Percentiles rank a stretch among this genome's conserved stretches.
These are phyloP conservation scores for Antigone vipio DNA, from an alignment of 2,113 vertebrate genomes.

Conservation along the genomic window DNA sequence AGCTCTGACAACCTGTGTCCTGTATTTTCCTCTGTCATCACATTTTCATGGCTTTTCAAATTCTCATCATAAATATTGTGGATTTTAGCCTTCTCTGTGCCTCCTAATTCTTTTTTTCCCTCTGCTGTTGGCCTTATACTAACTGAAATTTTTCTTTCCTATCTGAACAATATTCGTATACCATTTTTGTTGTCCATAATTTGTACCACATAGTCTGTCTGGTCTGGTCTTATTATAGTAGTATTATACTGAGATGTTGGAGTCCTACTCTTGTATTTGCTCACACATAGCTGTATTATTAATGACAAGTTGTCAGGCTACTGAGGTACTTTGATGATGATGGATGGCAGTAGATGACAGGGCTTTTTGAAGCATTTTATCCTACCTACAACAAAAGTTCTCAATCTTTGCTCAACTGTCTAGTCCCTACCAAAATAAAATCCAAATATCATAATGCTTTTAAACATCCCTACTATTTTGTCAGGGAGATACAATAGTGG, in stretches of 20 bases:
- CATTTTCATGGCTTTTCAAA: background rate
- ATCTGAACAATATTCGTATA: background rate
- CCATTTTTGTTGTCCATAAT: background rate
- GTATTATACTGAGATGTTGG: background rate
- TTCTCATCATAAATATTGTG: background rate
- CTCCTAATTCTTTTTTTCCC: background rate
- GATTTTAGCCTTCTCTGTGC: background rate
- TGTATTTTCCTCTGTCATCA: background rate
- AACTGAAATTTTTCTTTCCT: background rate
- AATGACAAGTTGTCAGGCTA: background rate
- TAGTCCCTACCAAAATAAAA: background rate
- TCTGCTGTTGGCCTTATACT: background rate
- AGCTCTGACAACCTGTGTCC: background rate
- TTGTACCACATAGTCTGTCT: background rate
- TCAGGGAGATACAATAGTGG: background rate
- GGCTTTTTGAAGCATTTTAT: background rate
- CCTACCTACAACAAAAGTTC: background rate
- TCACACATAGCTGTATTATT: background rate
- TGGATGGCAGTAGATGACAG: background rate
- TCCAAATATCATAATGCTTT: background rate
- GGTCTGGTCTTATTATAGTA: background rate
- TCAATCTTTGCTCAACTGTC: background rate
- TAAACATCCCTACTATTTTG: background rate
- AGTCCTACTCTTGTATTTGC: background rate
- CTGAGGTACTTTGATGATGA: background rate